Evolutionary conservation across 2,888 invertebrate species (phyloP), one percentile per base, ranked within the genome.

Genomic region (Pocota personata): DNA sequence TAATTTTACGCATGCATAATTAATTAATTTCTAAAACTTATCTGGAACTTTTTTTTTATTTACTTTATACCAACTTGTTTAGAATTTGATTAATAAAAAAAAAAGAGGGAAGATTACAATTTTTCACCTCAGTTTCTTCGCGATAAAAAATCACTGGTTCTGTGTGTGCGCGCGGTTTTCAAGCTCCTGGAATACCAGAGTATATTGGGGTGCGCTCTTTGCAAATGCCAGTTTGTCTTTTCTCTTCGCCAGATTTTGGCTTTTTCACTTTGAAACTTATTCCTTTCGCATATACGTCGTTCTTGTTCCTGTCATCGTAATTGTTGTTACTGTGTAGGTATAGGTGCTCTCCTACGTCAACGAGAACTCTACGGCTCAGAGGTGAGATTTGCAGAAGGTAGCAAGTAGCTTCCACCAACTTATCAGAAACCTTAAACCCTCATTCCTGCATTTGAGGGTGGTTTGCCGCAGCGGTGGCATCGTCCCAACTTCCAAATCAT

Each of bases 1-100:
- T 76, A 76, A 76, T 76, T 67, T 58, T 66, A 67, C 76, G 76
- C 76, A 67, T 76, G 76, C 67, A 76, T 76, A 76, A 76, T 76
- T 76, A 67, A 67, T 76, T 76, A 76, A 58, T 67, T 46, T 58
- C 67, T 16, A 35, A 55, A 75, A 66, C 75, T 64, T 40, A 52
- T 73, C 62, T 46, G 8, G 14, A 37, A 76, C 40, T 27, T 76
- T 58, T 58, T 57, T 19, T 43, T 57, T 21, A 55, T 64, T 19
- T 27, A 35, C 14, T 67, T 40, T 27, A 27, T 52, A 24, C 35
- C 19, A 35, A 24, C 37, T 64, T 75, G 64, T 73, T 52, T 55
- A 24, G 55, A 57, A 40, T 58, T 58, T 57, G 5, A 19, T 32
- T 16, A 43, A 46, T 32, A 24, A 32, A 21, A 14, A 24, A 32